These are phyloP conservation scores for Antheraea mylitta DNA, from an alignment of 1,140 invertebrate genomes.

Conservation along the genomic window DNA sequence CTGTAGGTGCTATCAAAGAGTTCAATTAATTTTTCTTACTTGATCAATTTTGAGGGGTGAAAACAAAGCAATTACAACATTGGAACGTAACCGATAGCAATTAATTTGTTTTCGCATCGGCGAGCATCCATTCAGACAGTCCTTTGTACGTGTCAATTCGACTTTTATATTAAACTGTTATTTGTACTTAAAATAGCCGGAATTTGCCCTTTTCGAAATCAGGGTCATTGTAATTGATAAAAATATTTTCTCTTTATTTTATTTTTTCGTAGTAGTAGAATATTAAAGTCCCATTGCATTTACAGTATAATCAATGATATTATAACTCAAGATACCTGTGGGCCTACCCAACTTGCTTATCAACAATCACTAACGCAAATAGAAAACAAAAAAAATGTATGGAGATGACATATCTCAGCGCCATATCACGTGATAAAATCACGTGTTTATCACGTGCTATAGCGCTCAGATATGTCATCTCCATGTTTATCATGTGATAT, in stretches of 20 bases:
- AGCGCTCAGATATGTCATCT: too few relatives aligned
- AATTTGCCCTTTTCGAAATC: not conserved
- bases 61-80: slow-evolving; percentile 66
- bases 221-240: not conserved
- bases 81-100: slow-evolving; percentile 65
- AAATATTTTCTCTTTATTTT: not conserved
- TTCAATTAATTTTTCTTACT: slow-evolving; percentile 70
- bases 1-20: slow-evolving; percentile 38
- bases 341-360: too few relatives aligned
- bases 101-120: slow-evolving; percentile 68
- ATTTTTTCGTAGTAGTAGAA: too few relatives aligned
- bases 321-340: too few relatives aligned
- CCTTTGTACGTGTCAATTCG: slow-evolving; percentile 59
- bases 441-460: too few relatives aligned
- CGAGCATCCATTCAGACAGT: slow-evolving; percentile 50
- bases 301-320: too few relatives aligned
- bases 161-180: slow-evolving; percentile 59
- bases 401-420: too few relatives aligned
- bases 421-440: too few relatives aligned
- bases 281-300: too few relatives aligned
- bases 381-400: too few relatives aligned
- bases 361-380: too few relatives aligned
- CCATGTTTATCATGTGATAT: too few relatives aligned
- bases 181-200: slow-evolving; percentile 32
- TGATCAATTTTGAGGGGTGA: slow-evolving; percentile 53